Conservation (phyloP, 2,113 vertebrate genomes). For the Thamnophis sirtalis region DNA sequence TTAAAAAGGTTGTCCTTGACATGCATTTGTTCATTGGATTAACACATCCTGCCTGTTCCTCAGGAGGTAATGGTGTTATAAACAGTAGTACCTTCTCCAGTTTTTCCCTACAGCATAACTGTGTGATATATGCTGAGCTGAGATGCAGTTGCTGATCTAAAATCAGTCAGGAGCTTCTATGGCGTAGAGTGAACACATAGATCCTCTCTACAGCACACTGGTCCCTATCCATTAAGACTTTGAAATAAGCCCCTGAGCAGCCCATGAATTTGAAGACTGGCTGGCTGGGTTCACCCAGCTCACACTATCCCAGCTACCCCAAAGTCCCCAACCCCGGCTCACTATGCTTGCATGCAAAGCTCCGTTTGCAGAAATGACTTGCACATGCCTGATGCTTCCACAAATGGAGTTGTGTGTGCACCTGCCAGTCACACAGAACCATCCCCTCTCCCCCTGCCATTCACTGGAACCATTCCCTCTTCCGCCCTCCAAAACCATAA, state of each 20-base stretch:
- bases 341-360: background rate
- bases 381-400: rapidly evolving
- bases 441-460: background rate
- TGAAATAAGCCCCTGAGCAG: background rate
- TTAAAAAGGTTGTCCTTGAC: background rate
- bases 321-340: too few relatives aligned
- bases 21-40: background rate
- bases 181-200: background rate
- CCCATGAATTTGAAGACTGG: background rate
- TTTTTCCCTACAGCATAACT: background rate
- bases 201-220: background rate
- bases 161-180: background rate
- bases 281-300: background rate
- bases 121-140: background rate
- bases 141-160: background rate
- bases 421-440: background rate
- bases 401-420: background rate
- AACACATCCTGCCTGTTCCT: background rate
- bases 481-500: background rate
- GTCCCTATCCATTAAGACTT: background rate
- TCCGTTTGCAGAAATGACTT: background rate
- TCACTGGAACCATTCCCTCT: background rate
- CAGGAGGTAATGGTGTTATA: background rate
- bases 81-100: background rate
- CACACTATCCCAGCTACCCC: background rate